Evolutionary conservation across 2,797 vertebrate species (phyloP).

Genomic region (Tokudaia muenninki): DNA sequence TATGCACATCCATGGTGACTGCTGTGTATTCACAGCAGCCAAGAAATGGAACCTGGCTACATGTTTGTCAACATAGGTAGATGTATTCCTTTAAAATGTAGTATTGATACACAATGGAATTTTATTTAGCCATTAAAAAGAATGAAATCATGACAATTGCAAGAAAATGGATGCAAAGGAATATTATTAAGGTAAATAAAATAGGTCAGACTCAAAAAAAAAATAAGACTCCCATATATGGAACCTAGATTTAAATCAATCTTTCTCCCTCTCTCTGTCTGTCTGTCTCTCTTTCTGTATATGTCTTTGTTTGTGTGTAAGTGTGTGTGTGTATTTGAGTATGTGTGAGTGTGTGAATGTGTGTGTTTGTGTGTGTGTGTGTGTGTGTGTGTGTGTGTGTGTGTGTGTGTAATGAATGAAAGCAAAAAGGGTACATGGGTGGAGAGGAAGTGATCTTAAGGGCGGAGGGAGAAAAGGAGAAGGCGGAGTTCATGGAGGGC

Average conservation of each 20-base stretch:
- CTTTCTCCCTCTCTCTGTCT: background rate
- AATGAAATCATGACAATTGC: background rate
- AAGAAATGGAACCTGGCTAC: background rate
- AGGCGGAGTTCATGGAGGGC: too few relatives aligned
- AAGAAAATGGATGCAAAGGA: background rate
- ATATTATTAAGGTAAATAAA: background rate
- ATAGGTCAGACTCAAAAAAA: too few relatives aligned
- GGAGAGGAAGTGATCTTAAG: background rate
- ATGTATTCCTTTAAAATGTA: background rate
- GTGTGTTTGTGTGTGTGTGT: fast-evolving
- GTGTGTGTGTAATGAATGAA: background rate
- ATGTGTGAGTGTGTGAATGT: too few relatives aligned
- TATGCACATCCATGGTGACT: background rate
- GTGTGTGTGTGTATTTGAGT: too few relatives aligned
- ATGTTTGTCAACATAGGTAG: background rate
- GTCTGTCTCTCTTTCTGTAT: background rate
- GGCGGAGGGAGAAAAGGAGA: background rate
- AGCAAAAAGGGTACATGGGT: background rate
- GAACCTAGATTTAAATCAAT: background rate
- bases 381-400: too few relatives aligned
- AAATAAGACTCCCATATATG: background rate
- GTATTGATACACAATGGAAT: background rate
- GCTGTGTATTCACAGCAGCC: background rate
- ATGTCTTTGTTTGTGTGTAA: too few relatives aligned
- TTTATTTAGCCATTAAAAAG: background rate